phyloP scores from a whole-genome alignment of 2,113 vertebrate genomes.

The Orcinus orca region DNA sequence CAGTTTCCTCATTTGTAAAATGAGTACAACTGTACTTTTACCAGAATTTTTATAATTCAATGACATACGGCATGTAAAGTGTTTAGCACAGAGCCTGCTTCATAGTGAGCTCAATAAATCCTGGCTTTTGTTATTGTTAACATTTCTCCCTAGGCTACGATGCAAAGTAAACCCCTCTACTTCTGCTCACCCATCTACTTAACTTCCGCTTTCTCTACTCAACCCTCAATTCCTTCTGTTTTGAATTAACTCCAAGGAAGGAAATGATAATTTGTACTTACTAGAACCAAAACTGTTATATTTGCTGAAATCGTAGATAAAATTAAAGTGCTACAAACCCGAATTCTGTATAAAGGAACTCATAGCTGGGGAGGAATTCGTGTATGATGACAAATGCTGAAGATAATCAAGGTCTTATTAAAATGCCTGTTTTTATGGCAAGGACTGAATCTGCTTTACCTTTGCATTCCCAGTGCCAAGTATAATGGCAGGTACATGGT shows the following conservation, averaged over 20 bases:
- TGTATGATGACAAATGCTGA: neutral
- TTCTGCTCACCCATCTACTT: neutral
- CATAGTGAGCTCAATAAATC: neutral
- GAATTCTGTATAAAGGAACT: neutral
- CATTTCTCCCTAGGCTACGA: neutral
- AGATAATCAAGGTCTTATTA: neutral
- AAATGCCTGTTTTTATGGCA: neutral
- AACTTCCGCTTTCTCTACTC: constrained; percentile 17
- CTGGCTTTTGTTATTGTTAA: constrained; percentile 23
- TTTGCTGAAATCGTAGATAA: neutral
- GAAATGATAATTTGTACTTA: constrained; percentile 17
- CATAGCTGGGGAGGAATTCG: neutral
- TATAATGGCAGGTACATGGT: neutral
- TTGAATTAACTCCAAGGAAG: constrained; percentile 63
- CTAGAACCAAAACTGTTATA: constrained; percentile 25
- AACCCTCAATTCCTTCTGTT: constrained; percentile 47
- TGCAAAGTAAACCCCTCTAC: neutral
- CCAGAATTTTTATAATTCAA: neutral
- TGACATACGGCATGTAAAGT: neutral
- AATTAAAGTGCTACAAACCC: neutral
- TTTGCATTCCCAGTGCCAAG: neutral
- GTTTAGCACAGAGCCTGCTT: neutral
- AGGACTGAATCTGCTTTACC: neutral
- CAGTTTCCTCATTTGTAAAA: neutral
- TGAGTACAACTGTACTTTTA: neutral